These are phyloP conservation scores for Siniperca undulata DNA, from an alignment of 2,797 vertebrate species.

Conservation along the genomic window DNA sequence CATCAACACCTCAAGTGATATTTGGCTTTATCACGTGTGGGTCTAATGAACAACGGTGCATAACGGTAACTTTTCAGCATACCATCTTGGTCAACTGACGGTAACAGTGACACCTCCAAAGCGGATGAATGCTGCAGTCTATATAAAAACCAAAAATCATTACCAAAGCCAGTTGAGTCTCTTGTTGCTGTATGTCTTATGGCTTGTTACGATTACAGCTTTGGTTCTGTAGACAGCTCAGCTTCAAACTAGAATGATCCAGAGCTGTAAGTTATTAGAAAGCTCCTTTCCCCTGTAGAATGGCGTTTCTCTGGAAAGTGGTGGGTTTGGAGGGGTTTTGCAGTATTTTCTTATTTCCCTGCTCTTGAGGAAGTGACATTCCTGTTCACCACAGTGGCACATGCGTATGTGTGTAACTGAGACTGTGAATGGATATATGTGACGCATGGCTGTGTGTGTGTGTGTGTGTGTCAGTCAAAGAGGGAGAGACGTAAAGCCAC, in stretches of 20 bases:
- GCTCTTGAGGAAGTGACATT: constrained; percentile 27
- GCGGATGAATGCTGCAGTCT: neutral
- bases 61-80: neutral
- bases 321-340: constrained; percentile 1
- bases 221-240: neutral
- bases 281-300: neutral
- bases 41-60: neutral
- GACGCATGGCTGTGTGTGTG: constrained; percentile 23
- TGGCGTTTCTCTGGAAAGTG: neutral
- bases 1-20: accelerated
- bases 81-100: neutral
- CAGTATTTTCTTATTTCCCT: neutral
- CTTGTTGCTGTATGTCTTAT: constrained; percentile 31
- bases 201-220: neutral
- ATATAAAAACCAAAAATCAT: neutral
- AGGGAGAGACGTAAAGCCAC: neutral
- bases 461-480: neutral
- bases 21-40: neutral
- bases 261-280: neutral
- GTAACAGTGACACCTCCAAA: constrained; percentile 6
- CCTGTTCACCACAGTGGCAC: neutral
- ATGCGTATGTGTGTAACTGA: constrained; percentile 1
- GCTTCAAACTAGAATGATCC: neutral
- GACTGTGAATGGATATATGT: constrained; percentile 17
- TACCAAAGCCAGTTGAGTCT: neutral